Evolutionary conservation across 1,140 invertebrate genomes (phyloP).

Genomic region (Sycophila sp.): DNA sequence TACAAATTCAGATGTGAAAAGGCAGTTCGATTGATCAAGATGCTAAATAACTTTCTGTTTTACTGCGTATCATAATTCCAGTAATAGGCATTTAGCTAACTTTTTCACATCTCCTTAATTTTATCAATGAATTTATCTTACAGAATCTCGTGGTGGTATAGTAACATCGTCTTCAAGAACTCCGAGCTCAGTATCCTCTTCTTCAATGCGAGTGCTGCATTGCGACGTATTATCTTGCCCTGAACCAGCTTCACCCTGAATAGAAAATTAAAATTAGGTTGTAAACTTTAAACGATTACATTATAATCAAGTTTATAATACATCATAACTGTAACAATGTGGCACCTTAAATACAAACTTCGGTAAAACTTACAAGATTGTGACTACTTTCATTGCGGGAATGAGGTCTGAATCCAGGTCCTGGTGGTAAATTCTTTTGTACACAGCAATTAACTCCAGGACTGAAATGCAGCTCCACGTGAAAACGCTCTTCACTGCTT

Average conservation of each 20-base stretch:
- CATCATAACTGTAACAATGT: not conserved
- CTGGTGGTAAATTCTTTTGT: constrained; percentile 91
- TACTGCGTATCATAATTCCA: too few relatives aligned
- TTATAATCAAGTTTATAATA: not conserved
- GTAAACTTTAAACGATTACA: not conserved
- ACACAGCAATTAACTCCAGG: constrained; percentile 96
- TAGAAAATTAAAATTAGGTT: constrained; percentile 10
- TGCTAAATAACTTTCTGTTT: too few relatives aligned
- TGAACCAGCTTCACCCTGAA: constrained; percentile 55
- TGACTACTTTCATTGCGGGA: constrained; percentile 79
- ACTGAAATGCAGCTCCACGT: constrained; percentile 97
- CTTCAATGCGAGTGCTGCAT: constrained; percentile 74
- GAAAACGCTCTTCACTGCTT: constrained; percentile 89
- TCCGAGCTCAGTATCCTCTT: constrained; percentile 64
- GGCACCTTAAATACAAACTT: too few relatives aligned
- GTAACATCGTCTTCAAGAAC: constrained; percentile 54
- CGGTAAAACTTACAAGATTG: constrained; percentile 55
- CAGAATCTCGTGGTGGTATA: constrained; percentile 44
- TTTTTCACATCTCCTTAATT: too few relatives aligned
- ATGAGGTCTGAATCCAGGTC: constrained; percentile 92
- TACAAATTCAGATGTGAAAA: constrained; percentile 29
- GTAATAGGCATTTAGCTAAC: too few relatives aligned
- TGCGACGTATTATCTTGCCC: constrained; percentile 58
- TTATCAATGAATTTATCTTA: too few relatives aligned
- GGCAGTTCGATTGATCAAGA: too few relatives aligned